Evolutionary conservation across 2,113 vertebrate species (phyloP).

Genomic region (Budorcas taxicolor): DNA sequence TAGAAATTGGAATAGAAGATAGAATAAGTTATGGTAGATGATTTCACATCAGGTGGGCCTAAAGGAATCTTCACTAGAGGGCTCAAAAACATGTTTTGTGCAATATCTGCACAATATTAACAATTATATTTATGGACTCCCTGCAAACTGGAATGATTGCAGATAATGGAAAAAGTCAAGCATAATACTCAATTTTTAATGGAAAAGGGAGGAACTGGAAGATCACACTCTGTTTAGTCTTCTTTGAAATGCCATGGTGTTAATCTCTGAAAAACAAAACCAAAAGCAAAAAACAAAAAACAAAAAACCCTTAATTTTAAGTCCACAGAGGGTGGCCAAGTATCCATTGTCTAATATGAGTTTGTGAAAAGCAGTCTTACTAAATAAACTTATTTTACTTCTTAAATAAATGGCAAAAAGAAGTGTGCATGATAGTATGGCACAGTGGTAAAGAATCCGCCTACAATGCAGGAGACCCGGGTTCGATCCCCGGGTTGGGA

Average conservation of each 20-base stretch:
- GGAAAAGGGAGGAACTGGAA: constrained; percentile 40
- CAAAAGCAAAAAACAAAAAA: background rate
- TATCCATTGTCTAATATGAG: background rate
- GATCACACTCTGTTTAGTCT: background rate
- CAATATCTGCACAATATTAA: constrained; percentile 39
- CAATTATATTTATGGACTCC: constrained; percentile 35
- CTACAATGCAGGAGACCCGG: background rate
- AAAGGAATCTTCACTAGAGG: constrained; percentile 2
- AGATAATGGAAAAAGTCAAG: constrained; percentile 40
- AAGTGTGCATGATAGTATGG: background rate
- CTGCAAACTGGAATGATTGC: constrained; percentile 45
- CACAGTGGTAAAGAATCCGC: background rate
- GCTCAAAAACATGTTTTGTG: constrained; percentile 20
- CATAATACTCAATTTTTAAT: constrained; percentile 53
- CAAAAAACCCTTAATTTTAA: background rate
- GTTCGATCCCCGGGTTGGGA: background rate
- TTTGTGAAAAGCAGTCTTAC: constrained; percentile 20
- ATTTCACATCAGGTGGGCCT: constrained; percentile 52
- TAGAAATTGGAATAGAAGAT: constrained; percentile 35
- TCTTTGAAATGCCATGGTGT: constrained; percentile 26
- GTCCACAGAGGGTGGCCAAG: constrained; percentile 14
- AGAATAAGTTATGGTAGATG: constrained; percentile 7
- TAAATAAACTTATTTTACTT: constrained; percentile 32
- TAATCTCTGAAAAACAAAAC: constrained; percentile 47
- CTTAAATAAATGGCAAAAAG: constrained; percentile 21